Base-by-base conservation (phyloP, 1,140 invertebrate species). In the Formica selysi region DNA sequence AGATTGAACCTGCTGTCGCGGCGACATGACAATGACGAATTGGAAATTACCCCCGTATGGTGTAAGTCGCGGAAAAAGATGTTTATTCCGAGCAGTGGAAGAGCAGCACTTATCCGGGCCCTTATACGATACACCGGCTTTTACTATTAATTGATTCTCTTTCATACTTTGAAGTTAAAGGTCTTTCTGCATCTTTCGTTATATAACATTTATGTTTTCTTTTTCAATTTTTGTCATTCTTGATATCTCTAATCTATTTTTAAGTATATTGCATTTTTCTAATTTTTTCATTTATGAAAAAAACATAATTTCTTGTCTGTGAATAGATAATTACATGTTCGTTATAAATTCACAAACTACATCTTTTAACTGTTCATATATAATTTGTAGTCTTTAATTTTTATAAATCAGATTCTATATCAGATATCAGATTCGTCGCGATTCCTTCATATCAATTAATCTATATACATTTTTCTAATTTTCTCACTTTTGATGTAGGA, bases 11-110 rank as follows among this genome's bases (percentile, higher is more conserved):
- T 8, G 22, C 7, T 32, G 11, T 38, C 36, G 41, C 41, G 67
- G 13, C 48, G 48, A 51, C n/a, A 26, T 54, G 67, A 83, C 79
- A 83, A 73, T 62, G 68, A 74, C 38, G 57, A 83, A 83, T 83
- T 83, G 68, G 38, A 74, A 83, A 83, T 83, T 83, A 68, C 54
- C 54, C 22, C 57, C 26, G 79, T 36, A 68, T 26, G 44, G 32
- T 38, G 36, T 13, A 74, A 83, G 67, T 71, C 79, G 54, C 67
- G 67, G 29, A 73, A 73, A 73, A 73, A 61, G 68, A 61, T 73
- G 79, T 62, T 41, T 74, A 61, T 83, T 61, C 32, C 48, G 51
- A 22, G 51, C 78, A n/a, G n/a, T 13, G 19, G 19, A 8, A 32
- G 16, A 59, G 51, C 16, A 19, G n/a, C 29, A 26, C 19, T n/a